Evolutionary conservation across 2,888 invertebrate species (phyloP).

Genomic region (Pherbina coryleti): DNA sequence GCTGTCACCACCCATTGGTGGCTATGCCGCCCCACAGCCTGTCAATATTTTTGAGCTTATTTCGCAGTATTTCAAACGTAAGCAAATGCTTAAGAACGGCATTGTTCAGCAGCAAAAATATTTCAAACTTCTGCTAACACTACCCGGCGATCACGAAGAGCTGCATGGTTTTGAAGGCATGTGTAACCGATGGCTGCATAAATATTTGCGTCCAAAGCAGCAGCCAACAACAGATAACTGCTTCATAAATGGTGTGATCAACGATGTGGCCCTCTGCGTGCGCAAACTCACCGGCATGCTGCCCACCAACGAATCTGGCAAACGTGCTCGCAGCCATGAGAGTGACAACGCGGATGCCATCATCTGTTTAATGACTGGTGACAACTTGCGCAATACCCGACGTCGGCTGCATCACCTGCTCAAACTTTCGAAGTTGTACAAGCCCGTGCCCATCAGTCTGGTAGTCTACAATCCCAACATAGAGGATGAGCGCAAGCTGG

Average conservation of each 20-base stretch:
- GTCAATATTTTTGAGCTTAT: conserved; percentile 60
- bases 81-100: conserved; percentile 45
- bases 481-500: conserved; percentile 40
- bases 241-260: conserved; percentile 56
- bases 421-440: conserved; percentile 51
- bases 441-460: conserved; percentile 59
- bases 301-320: conserved; percentile 59
- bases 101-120: conserved; percentile 56
- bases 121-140: conserved; percentile 61
- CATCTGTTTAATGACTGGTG: conserved; percentile 57
- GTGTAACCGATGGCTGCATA: conserved; percentile 58
- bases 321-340: conserved; percentile 48
- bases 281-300: conserved; percentile 60
- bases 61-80: conserved; percentile 43
- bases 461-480: conserved; percentile 52
- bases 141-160: conserved; percentile 58
- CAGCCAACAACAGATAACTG: background rate
- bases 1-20: conserved; percentile 35
- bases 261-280: conserved; percentile 62
- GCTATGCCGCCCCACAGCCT: conserved; percentile 45
- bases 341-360: conserved; percentile 60
- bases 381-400: conserved; percentile 50
- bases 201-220: conserved; percentile 43
- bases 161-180: conserved; percentile 59
- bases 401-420: conserved; percentile 59